Conservation (phyloP, 2,797 vertebrate species). For the Moxostoma hubbsi region DNA sequence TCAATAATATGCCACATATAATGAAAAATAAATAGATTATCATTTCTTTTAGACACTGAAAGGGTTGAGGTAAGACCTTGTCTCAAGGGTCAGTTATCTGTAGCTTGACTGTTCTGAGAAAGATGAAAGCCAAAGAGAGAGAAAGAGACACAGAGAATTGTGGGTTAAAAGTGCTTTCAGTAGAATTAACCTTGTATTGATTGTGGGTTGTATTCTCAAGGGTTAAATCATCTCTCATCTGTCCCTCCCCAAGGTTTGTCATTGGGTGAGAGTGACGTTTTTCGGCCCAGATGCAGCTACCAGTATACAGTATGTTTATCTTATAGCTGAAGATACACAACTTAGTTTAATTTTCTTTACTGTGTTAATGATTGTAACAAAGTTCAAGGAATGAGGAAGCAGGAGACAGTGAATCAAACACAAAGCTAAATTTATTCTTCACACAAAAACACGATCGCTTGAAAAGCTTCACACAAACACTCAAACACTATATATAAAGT, state of each 20-base stretch:
- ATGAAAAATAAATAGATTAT: conserved; percentile 58
- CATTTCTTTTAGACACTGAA: conserved; percentile 45
- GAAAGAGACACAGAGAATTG: neutral
- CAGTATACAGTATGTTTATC: too few relatives aligned
- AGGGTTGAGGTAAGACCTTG: conserved; percentile 26
- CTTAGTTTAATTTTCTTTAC: too few relatives aligned
- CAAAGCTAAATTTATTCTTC: too few relatives aligned
- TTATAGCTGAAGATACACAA: too few relatives aligned
- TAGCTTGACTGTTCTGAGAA: conserved; percentile 7
- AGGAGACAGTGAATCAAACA: too few relatives aligned
- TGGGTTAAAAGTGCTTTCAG: conserved; percentile 40
- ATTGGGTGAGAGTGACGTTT: neutral
- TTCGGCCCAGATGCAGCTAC: too few relatives aligned
- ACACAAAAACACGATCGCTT: too few relatives aligned
- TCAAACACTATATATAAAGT: too few relatives aligned
- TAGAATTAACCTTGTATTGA: conserved; percentile 53
- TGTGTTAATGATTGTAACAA: too few relatives aligned
- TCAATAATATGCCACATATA: conserved; percentile 59
- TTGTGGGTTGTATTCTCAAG: conserved; percentile 42
- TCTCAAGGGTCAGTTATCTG: conserved; percentile 52
- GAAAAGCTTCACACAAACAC: too few relatives aligned
- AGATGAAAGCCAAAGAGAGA: conserved; percentile 5
- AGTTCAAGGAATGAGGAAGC: too few relatives aligned
- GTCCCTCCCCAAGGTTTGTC: conserved; percentile 12
- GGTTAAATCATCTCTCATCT: conserved; percentile 53